A percentile compares a stretch with the other conserved stretches of the same genome.
Evolutionary conservation across 2,888 invertebrate species (phyloP).

Genomic region (Synergus laeviventris): DNA sequence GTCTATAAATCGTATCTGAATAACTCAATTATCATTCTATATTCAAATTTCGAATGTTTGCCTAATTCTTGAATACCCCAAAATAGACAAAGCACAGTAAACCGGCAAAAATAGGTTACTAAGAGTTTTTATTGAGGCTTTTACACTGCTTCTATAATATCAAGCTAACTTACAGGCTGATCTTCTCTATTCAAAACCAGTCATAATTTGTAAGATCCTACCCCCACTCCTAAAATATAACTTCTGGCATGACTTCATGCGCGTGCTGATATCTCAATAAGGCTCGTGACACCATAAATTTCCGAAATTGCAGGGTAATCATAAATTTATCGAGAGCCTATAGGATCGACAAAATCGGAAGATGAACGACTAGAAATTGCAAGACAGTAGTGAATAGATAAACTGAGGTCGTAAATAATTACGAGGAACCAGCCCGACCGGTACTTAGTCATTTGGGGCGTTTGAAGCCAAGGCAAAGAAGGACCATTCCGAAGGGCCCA

Average conservation of each 20-base stretch:
- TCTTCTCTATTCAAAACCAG: too few relatives aligned
- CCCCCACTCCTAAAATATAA: neutral
- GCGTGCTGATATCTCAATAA: constrained; percentile 18
- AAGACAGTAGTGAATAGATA: constrained; percentile 50
- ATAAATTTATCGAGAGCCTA: constrained; percentile 13
- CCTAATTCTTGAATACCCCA: too few relatives aligned
- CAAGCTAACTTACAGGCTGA: too few relatives aligned
- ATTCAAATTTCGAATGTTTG: too few relatives aligned
- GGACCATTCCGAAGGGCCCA: constrained; percentile 32
- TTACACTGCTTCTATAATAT: too few relatives aligned
- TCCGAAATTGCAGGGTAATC: neutral
- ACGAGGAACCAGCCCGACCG: constrained; percentile 44
- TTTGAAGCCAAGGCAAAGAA: constrained; percentile 42
- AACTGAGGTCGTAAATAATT: constrained; percentile 53
- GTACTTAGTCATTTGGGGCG: constrained; percentile 39
- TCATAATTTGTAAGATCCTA: neutral
- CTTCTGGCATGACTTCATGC: neutral
- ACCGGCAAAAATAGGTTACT: too few relatives aligned
- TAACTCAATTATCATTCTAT: too few relatives aligned
- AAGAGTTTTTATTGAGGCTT: too few relatives aligned
- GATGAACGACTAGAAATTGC: constrained; percentile 44
- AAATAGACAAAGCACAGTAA: too few relatives aligned
- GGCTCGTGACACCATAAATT: constrained; percentile 25
- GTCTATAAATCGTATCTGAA: too few relatives aligned
- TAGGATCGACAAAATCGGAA: constrained; percentile 23